Base-by-base conservation (phyloP, 2,888 invertebrate genomes). In the Phania funesta region DNA sequence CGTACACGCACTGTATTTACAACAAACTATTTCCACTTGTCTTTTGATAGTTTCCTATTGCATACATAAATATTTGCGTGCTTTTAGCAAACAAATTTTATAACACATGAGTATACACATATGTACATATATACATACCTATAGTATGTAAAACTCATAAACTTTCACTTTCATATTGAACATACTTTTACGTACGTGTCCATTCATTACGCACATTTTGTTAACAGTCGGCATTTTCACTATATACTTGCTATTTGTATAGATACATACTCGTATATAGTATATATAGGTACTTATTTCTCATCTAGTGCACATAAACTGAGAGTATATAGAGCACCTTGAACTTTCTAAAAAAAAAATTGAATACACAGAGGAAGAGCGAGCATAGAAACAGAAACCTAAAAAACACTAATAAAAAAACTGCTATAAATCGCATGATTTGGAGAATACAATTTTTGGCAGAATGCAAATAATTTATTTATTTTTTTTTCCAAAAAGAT, bases 271-370 rank as follows among this genome's bases (percentile, higher is more conserved):
- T 7, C 4, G 2, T 18, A 44, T 6, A 24, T n/a, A 26, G 3
- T 16, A 6, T 26, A 60, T 44, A 2, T 38, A 46, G 7, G 13
- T n/a, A 8, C 2, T 29, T 41, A 18, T 26, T 7, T 29, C 29
- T 4, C 26, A 20, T 8, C 9, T 11, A 50, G 3, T 65, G 4
- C 2, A 16, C 7, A 22, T 4, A 50, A 48, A 13, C 32, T 50
- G 24, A 38, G 22, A 67, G 50, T 20, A 41, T 44, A 18, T 20
- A 35, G 7, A 46, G 16, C 32, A 70, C 68, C 68, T 70, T 70
- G 44, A 70, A 70, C 46, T 70, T 56, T 70, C 68, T 56, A 54
- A 38, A 54, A 54, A 52, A 3, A 16, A 44, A 13, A 20, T 41
- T 44, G 1, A 26, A 11, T n/a, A 13, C 35, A 50, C 6, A 8